Conservation (phyloP, 35 echinoderm and acorn worm genomes). For the Apostichopus parvimensis region DNA sequence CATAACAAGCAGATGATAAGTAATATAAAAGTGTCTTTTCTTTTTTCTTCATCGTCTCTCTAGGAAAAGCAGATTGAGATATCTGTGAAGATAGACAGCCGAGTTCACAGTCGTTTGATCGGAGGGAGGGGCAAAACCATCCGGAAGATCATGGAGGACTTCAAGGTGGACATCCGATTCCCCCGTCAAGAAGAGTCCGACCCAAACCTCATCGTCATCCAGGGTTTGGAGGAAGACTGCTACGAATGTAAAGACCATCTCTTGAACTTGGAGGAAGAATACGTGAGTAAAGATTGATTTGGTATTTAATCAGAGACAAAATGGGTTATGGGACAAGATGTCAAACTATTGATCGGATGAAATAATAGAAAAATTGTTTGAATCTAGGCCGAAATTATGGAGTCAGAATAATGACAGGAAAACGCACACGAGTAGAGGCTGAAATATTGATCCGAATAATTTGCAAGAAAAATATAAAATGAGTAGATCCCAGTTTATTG, state of each 20-base stretch:
- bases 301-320: too few relatives aligned
- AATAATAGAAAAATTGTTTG: too few relatives aligned
- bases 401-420: too few relatives aligned
- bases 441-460: too few relatives aligned
- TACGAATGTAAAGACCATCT: constrained; percentile 84
- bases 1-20: too few relatives aligned
- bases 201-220: constrained; percentile 77
- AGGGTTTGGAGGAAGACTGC: constrained; percentile 72
- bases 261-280: constrained; percentile 86
- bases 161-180: constrained; percentile 96
- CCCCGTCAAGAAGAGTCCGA: constrained; percentile 68
- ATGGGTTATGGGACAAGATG: too few relatives aligned
- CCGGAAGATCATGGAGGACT: constrained; percentile 87
- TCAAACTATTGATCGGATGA: too few relatives aligned
- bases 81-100: constrained; percentile 69
- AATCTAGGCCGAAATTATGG: too few relatives aligned
- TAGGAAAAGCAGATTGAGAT: constrained; percentile 82
- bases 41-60: not conserved
- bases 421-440: too few relatives aligned
- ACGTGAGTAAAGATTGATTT: constrained; percentile 63
- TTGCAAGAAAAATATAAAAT: too few relatives aligned
- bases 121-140: constrained; percentile 78
- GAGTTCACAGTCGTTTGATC: constrained; percentile 90
- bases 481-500: too few relatives aligned
- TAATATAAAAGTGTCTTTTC: not conserved